A percentile compares a stretch with the other conserved stretches of the same genome.
phyloP scores from a whole-genome alignment of 2,113 vertebrate species.

The Prunella himalayana region DNA sequence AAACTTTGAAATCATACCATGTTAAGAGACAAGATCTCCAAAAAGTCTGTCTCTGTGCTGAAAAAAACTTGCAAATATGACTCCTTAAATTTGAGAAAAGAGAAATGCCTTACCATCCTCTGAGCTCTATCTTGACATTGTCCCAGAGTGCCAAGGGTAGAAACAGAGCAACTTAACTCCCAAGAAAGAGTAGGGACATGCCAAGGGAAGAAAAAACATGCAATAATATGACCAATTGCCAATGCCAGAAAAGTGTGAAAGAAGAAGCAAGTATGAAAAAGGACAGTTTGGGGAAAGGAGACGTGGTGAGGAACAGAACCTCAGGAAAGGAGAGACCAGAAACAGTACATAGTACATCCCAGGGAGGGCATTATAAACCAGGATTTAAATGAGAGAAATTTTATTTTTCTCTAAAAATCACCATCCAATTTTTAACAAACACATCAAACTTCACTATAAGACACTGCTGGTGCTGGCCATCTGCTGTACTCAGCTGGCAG shows the following conservation, averaged over 20 bases:
- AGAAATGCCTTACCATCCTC: not conserved
- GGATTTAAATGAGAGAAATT: not conserved
- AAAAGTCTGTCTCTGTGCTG: not conserved
- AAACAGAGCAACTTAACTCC: not conserved
- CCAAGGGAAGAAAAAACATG: not conserved
- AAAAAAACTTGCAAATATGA: not conserved
- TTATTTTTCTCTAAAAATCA: not conserved
- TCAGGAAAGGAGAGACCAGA: not conserved
- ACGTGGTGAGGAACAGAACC: not conserved
- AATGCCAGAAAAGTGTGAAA: not conserved
- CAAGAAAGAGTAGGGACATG: not conserved
- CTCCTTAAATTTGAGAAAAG: not conserved
- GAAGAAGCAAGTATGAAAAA: not conserved
- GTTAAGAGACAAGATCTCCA: not conserved
- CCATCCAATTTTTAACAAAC: not conserved
- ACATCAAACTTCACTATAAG: not conserved
- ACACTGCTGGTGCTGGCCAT: not conserved
- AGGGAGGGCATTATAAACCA: not conserved
- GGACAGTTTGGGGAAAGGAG: not conserved
- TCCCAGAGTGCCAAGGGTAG: not conserved
- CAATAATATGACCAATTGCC: not conserved
- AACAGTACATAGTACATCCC: not conserved
- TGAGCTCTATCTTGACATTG: not conserved
- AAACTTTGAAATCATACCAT: not conserved
- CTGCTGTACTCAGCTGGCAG: not conserved